Conservation (phyloP, 37 sponge, comb jelly and placozoan genomes). For the Ianthella basta region DNA sequence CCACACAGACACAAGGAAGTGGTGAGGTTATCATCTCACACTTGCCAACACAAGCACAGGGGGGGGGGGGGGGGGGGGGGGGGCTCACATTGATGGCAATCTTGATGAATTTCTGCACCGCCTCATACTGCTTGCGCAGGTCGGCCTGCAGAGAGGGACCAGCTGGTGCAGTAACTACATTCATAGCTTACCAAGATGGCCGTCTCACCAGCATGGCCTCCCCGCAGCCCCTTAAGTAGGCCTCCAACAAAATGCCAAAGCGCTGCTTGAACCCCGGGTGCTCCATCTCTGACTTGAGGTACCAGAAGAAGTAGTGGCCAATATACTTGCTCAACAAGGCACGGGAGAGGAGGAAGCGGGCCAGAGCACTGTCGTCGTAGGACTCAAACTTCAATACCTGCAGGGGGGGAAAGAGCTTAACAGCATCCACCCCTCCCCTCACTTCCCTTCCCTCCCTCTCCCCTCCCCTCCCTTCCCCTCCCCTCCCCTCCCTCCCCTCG, state of each 20-base stretch:
- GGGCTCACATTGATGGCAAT: constrained; percentile 63
- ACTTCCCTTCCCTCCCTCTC: too few species aligned
- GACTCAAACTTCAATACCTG: constrained; percentile 86
- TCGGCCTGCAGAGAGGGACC: constrained; percentile 50
- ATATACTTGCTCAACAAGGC: constrained; percentile 86
- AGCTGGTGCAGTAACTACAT: too few species aligned
- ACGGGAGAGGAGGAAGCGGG: constrained; percentile 74
- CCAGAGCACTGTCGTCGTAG: constrained; percentile 88
- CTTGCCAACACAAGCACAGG: neutral
- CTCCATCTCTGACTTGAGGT: constrained; percentile 91
- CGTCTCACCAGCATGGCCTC: constrained; percentile 73
- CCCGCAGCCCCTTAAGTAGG: constrained; percentile 89
- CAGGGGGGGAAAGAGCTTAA: neutral
- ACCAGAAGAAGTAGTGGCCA: constrained; percentile 97
- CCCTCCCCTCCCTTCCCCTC: too few species aligned
- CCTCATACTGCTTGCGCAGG: constrained; percentile 68
- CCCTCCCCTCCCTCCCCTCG: neutral
- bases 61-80: neutral
- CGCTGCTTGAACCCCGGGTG: constrained; percentile 82
- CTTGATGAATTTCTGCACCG: constrained; percentile 53
- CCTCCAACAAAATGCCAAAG: constrained; percentile 89
- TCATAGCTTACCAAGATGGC: too few species aligned
- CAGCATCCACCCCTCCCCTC: constrained; percentile 35
- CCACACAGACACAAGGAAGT: neutral
- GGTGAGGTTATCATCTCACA: neutral